phyloP scores from a whole-genome alignment of 2,888 invertebrate species.

The Panzeria rudis region DNA sequence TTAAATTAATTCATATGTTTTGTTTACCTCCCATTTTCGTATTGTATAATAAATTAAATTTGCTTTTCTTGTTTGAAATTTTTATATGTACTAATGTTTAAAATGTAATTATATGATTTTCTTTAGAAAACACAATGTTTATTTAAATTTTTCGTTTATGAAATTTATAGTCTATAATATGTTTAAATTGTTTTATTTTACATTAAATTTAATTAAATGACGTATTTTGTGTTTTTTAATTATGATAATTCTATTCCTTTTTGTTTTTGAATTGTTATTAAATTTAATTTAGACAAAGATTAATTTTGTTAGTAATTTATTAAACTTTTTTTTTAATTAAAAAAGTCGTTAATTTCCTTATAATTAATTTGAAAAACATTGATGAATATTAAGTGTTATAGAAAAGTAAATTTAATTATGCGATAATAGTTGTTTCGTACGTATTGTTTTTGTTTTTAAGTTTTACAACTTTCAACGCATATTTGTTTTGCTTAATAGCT shows the following conservation, averaged over 20 bases:
- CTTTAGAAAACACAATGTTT: constrained; percentile 55
- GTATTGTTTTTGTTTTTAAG: constrained; percentile 52
- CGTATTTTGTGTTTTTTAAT: constrained; percentile 29
- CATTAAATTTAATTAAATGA: constrained; percentile 43
- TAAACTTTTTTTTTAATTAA: constrained; percentile 15
- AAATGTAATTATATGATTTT: constrained; percentile 57
- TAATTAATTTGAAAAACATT: constrained; percentile 56
- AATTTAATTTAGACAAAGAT: constrained; percentile 62
- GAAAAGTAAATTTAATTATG: constrained; percentile 49
- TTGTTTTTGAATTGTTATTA: constrained; percentile 32
- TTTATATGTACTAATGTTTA: constrained; percentile 57
- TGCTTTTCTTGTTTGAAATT: constrained; percentile 35
- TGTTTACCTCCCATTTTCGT: constrained; percentile 30
- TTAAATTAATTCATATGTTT: constrained; percentile 51
- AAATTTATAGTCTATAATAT: constrained; percentile 70
- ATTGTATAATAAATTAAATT: constrained; percentile 50
- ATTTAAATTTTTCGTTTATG: constrained; percentile 50
- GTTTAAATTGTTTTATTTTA: constrained; percentile 55
- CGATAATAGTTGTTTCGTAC: constrained; percentile 61
- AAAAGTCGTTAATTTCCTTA: constrained; percentile 43
- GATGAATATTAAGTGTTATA: constrained; percentile 50
- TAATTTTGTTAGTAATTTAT: constrained; percentile 32
- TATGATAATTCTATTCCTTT: constrained; percentile 36
- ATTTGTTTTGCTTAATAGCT: neutral
- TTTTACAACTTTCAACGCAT: constrained; percentile 36